A percentile compares a stretch with the other conserved stretches of the same genome.
Conservation (phyloP, 2,113 vertebrate species). For the Lipotes vexillifer region DNA sequence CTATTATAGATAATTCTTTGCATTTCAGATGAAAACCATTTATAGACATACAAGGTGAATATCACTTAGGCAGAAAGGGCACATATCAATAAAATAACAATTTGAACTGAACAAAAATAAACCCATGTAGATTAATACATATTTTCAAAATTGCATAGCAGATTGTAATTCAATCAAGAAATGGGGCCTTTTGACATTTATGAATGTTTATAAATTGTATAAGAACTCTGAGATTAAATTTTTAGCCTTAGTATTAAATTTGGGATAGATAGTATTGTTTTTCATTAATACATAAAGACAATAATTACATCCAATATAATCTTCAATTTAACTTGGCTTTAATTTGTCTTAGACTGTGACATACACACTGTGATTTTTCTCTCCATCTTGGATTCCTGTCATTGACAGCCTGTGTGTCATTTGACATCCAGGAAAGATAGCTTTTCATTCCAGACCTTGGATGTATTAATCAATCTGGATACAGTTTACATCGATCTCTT, state of each 20-base stretch:
- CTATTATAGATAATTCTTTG: conserved; percentile 61
- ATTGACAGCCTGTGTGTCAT: conserved; percentile 57
- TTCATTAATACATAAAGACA: conserved; percentile 78
- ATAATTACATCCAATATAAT: conserved; percentile 77
- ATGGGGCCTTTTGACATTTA: conserved; percentile 72
- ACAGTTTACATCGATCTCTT: conserved; percentile 36
- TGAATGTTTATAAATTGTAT: conserved; percentile 78
- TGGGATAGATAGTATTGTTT: conserved; percentile 75
- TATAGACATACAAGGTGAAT: conserved; percentile 19
- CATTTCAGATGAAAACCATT: conserved; percentile 58
- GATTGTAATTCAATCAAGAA: conserved; percentile 79
- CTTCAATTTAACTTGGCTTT: conserved; percentile 77
- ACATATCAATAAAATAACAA: conserved; percentile 76
- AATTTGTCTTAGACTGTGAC: conserved; percentile 74
- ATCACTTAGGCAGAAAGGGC: conserved; percentile 52
- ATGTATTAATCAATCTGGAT: not conserved
- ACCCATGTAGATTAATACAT: conserved; percentile 76
- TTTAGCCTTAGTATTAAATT: conserved; percentile 77
- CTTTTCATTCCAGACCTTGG: conserved; percentile 4
- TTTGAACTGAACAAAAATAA: conserved; percentile 79
- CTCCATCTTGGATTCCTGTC: conserved; percentile 61
- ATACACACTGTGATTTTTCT: conserved; percentile 62
- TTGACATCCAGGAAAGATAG: conserved; percentile 53
- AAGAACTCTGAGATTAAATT: conserved; percentile 77
- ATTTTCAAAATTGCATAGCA: conserved; percentile 74